Evolutionary conservation across 2,888 invertebrate species (phyloP), one percentile per base, ranked within the genome.

Genomic region (Dynastes maya): DNA sequence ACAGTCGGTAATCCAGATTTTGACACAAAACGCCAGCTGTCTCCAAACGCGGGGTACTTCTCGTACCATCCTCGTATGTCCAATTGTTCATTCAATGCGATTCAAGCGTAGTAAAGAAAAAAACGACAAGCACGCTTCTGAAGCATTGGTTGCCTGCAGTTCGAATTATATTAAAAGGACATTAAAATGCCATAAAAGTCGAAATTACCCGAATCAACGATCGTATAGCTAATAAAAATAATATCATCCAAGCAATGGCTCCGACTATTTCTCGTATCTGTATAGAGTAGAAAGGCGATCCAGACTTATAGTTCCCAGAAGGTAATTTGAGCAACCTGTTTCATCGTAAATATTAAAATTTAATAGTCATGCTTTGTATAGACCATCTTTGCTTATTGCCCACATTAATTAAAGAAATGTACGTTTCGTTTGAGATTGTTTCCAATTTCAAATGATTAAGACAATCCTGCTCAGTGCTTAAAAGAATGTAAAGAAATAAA

Each of bases 151-250:
- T 16, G 65, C 40, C 37, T 45, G 65, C 37, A 65, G 40, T 65
- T 40, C n/a, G 65, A 40, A 65, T 65, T 40, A 40, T 65, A 40
- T 65, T 65, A 65, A 65, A 65, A 32, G 65, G 32, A 65, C 65
- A 65, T 65, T 65, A 65, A 65, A 65, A 40, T 65, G 40, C 65
- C 65, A 65, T 65, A 40, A 65, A 65, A 65, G 65, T 65, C 40
- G 40, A 65, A 65, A 65, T 65, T 65, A 40, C 40, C 65, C 16
- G 16, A 16, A 40, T 37, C 65, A 55, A 55, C 22, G 55, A 22
- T 55, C 16, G 45, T 45, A 45, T 45, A 45, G 45, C 37, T 37
- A 65, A 16, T 40, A 65, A 65, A 40, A 65, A 65, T 40, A 65
- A 40, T 65, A 65, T n/a, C 40, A 40, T 40, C 37, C 11, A 45